These are phyloP conservation scores for Volucella bombylans DNA, from an alignment of 2,888 invertebrate genomes.

Conservation along the genomic window DNA sequence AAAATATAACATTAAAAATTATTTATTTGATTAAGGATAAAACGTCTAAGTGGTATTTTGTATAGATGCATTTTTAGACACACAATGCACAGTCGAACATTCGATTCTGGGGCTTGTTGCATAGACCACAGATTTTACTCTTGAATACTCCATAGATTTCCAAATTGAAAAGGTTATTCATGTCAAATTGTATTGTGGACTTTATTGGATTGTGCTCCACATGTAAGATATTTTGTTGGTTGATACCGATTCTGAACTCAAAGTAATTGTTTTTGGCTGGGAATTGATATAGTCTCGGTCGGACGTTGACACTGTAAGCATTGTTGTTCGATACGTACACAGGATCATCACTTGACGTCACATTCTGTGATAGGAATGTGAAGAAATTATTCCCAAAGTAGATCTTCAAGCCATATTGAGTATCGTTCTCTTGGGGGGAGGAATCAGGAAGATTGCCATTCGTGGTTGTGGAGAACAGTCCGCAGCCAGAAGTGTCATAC, in stretches of 20 bases:
- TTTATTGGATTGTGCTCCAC: slow-evolving; percentile 80
- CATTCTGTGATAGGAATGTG: slow-evolving; percentile 76
- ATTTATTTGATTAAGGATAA: slow-evolving; percentile 67
- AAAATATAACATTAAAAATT: slow-evolving; percentile 58
- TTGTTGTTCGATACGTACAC: slow-evolving; percentile 80
- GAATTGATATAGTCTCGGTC: slow-evolving; percentile 80
- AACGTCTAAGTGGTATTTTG: slow-evolving; percentile 37
- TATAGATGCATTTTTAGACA: slow-evolving; percentile 64
- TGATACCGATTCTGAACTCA: slow-evolving; percentile 82
- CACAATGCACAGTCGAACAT: slow-evolving; percentile 80
- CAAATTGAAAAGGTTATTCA: slow-evolving; percentile 81
- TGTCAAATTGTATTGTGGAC: slow-evolving; percentile 81
- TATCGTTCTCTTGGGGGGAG: slow-evolving; percentile 75
- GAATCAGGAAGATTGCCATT: slow-evolving; percentile 81
- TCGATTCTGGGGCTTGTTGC: slow-evolving; percentile 80
- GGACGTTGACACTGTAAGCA: slow-evolving; percentile 77
- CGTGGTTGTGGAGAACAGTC: slow-evolving; percentile 81
- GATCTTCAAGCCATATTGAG: slow-evolving; percentile 80
- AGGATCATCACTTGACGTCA: slow-evolving; percentile 72
- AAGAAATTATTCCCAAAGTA: slow-evolving; percentile 81
- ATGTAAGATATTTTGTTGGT: slow-evolving; percentile 81
- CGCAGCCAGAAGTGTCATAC: slow-evolving; percentile 80
- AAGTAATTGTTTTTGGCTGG: slow-evolving; percentile 80
- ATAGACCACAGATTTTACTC: slow-evolving; percentile 82
- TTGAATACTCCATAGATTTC: slow-evolving; percentile 81